Percentiles rank a stretch among this genome's conserved stretches.
Conservation (phyloP, 2,888 invertebrate genomes). For the Apoda limacodes region DNA sequence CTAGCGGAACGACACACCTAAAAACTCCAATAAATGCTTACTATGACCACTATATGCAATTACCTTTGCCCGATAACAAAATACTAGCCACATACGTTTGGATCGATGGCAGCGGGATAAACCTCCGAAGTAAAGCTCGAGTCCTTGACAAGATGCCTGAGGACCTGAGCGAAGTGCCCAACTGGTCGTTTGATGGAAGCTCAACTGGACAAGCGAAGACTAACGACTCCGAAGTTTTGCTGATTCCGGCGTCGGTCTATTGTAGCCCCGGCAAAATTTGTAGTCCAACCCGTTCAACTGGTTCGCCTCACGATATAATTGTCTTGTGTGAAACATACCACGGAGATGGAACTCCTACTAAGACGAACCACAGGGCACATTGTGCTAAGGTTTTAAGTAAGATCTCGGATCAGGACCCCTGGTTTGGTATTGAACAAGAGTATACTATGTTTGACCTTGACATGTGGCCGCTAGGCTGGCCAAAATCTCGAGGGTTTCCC, state of each 20-base stretch:
- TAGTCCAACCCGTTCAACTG: no score
- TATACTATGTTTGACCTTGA: conserved; percentile 88
- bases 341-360: conserved; percentile 79
- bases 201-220: conserved; percentile 89
- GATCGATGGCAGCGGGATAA: conserved; percentile 84
- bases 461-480: conserved; percentile 90
- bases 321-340: conserved; percentile 88
- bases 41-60: conserved; percentile 37
- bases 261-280: conserved; percentile 87
- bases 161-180: conserved; percentile 67
- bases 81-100: conserved; percentile 79
- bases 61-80: conserved; percentile 68
- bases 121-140: conserved; percentile 76
- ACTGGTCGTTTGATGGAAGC: conserved; percentile 95
- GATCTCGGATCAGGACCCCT: conserved; percentile 74
- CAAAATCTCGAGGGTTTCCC: conserved; percentile 89
- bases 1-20: no score
- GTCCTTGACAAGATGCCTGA: conserved; percentile 72
- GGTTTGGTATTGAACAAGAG: conserved; percentile 95
- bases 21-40: conserved; percentile 31
- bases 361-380: conserved; percentile 76
- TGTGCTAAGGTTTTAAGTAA: conserved; percentile 71
- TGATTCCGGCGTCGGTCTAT: conserved; percentile 90
- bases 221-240: conserved; percentile 88
- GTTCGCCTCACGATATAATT: conserved; percentile 76